Conservation (phyloP, 2,113 vertebrate genomes). For the Lanius ludovicianus region DNA sequence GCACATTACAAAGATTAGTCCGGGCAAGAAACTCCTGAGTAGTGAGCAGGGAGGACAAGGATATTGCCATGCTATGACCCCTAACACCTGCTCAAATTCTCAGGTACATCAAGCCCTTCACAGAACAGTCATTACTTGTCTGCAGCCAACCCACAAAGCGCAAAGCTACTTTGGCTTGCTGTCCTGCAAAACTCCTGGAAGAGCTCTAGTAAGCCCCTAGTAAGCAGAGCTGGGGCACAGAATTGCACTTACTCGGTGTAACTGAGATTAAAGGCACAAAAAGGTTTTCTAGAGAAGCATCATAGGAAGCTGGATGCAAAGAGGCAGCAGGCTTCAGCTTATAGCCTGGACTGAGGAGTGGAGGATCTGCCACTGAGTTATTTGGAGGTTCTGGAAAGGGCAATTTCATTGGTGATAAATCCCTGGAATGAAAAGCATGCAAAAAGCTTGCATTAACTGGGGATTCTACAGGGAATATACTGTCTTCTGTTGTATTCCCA, state of each 20-base stretch:
- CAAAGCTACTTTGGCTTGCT: background rate
- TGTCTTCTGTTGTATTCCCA: background rate
- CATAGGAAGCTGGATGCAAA: background rate
- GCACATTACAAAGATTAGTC: background rate
- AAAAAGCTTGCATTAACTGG: background rate
- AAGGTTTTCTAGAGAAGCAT: conserved; percentile 71
- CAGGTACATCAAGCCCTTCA: background rate
- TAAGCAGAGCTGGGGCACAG: background rate
- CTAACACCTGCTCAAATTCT: background rate
- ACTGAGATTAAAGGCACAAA: conserved; percentile 82
- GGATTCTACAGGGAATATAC: background rate
- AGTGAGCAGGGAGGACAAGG: background rate
- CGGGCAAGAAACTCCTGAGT: background rate
- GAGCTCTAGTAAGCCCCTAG: background rate
- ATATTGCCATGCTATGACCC: background rate
- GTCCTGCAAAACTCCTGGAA: background rate
- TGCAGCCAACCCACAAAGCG: background rate
- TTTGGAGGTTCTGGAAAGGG: conserved; percentile 51
- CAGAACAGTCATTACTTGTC: background rate
- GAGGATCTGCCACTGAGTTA: conserved; percentile 1
- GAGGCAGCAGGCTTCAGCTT: conserved; percentile 49
- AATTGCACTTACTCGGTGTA: conserved; percentile 78
- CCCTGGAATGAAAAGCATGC: conserved; percentile 60
- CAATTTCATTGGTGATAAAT: conserved; percentile 54
- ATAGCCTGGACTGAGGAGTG: conserved; percentile 38